Evolutionary conservation across 2,888 invertebrate species (phyloP).

Genomic region (Hyles lineata): DNA sequence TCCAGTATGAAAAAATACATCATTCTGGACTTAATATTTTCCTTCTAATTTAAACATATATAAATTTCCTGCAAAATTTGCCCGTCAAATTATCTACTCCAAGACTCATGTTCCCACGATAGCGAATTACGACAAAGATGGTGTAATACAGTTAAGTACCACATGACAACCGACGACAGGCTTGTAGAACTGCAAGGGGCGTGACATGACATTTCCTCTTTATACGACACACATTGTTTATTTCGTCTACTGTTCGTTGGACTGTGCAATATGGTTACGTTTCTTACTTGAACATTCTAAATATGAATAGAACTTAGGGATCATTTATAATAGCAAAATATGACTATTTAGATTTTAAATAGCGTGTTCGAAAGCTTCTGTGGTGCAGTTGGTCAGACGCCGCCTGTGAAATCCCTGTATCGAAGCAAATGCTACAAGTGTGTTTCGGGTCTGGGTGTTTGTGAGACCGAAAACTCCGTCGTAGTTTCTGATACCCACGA

Average conservation of each 20-base stretch:
- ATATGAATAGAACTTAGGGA: too few relatives aligned
- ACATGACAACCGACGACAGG: background rate
- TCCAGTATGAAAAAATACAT: background rate
- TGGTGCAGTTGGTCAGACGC: too few relatives aligned
- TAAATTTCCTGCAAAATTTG: background rate
- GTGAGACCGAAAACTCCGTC: too few relatives aligned
- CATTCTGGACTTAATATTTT: background rate
- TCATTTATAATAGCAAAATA: too few relatives aligned
- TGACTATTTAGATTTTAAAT: too few relatives aligned
- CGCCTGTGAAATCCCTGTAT: too few relatives aligned
- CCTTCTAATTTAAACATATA: background rate
- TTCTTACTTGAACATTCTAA: background rate
- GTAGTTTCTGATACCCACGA: too few relatives aligned
- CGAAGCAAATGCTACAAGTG: too few relatives aligned
- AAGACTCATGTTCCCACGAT: background rate
- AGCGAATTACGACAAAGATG: background rate
- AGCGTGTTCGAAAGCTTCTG: too few relatives aligned
- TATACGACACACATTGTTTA: background rate
- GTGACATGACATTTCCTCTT: constrained; percentile 15
- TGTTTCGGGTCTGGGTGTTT: too few relatives aligned
- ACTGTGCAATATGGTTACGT: background rate
- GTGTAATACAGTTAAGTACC: constrained; percentile 5
- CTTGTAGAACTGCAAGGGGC: background rate
- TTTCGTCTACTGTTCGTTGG: background rate
- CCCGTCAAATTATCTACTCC: background rate